Evolutionary conservation across 2,797 vertebrate species (phyloP).

Genomic region (Poecilia picta): DNA sequence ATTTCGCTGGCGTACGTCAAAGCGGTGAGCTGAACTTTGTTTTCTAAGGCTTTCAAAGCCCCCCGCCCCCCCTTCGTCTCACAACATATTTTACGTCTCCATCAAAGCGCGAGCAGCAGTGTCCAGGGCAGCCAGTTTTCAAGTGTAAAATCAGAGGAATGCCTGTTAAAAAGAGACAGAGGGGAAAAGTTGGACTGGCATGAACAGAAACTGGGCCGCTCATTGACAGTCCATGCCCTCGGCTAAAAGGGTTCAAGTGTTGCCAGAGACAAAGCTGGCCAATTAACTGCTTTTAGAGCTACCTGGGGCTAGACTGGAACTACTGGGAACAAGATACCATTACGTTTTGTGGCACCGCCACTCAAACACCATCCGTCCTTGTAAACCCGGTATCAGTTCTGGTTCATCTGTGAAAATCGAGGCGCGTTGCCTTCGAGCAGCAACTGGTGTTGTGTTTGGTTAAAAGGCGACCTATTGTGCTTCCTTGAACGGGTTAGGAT

Average conservation of each 20-base stretch:
- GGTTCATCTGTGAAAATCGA: slow-evolving; percentile 21
- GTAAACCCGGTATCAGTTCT: slow-evolving; percentile 14
- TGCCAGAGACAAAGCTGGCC: slow-evolving; percentile 32
- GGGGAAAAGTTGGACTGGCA: slow-evolving; percentile 15
- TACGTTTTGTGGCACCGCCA: slow-evolving; percentile 17
- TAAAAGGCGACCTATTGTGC: no score
- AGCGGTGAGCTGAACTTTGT: not conserved
- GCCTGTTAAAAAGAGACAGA: slow-evolving; percentile 2
- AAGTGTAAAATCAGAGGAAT: slow-evolving; percentile 9
- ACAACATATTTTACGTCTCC: not conserved
- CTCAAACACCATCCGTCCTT: slow-evolving; percentile 2
- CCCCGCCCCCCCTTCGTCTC: no score
- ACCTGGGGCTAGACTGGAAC: slow-evolving; percentile 20
- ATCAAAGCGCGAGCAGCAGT: slow-evolving; percentile 1
- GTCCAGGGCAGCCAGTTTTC: not conserved
- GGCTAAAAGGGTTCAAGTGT: slow-evolving; percentile 59
- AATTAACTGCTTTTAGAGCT: slow-evolving; percentile 57
- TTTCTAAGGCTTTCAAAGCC: not conserved
- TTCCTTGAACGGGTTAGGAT: no score
- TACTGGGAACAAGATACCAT: not conserved
- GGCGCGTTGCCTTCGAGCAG: not conserved
- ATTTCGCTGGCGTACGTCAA: not conserved
- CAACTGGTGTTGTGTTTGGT: slow-evolving; percentile 15
- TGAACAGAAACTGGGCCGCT: slow-evolving; percentile 23
- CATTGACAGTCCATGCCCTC: slow-evolving; percentile 42